A percentile compares a stretch with the other conserved stretches of the same genome.
Conservation (phyloP, 1,140 invertebrate species). For the Scaptodrosophila lebanonensis region DNA sequence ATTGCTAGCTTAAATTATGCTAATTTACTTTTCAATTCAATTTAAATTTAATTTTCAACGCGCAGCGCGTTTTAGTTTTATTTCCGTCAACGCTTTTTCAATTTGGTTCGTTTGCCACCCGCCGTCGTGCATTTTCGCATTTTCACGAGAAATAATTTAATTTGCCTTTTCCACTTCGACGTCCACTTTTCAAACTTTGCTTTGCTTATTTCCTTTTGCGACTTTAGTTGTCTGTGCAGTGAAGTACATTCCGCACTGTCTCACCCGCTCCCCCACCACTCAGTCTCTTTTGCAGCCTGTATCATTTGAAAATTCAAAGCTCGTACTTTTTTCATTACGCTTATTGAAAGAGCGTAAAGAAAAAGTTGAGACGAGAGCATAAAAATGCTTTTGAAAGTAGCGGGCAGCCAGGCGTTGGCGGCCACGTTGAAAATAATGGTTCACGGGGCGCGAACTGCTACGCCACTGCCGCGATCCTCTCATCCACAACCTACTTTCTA, state of each 20-base stretch:
- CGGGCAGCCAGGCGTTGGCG: slow-evolving; percentile 32
- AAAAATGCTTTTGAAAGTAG: slow-evolving; percentile 56
- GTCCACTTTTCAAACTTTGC: slow-evolving; percentile 67
- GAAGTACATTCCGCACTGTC: not conserved
- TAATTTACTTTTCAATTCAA: slow-evolving; percentile 74
- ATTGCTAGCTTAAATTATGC: slow-evolving; percentile 58
- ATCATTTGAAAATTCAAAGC: slow-evolving; percentile 64
- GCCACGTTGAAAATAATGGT: slow-evolving; percentile 42
- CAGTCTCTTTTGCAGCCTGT: slow-evolving; percentile 21
- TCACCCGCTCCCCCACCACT: not conserved
- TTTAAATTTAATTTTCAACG: slow-evolving; percentile 72
- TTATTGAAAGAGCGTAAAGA: slow-evolving; percentile 48
- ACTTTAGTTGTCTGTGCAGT: slow-evolving; percentile 44
- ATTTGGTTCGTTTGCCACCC: slow-evolving; percentile 19
- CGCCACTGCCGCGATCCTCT: not conserved
- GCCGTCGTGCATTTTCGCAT: slow-evolving; percentile 17
- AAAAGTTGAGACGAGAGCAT: slow-evolving; percentile 41
- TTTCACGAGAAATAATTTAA: slow-evolving; percentile 69
- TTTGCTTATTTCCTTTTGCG: slow-evolving; percentile 48
- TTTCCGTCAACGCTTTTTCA: slow-evolving; percentile 59
- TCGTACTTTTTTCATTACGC: slow-evolving; percentile 61
- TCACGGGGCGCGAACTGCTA: slow-evolving; percentile 42
- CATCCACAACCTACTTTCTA: not conserved
- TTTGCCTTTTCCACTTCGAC: slow-evolving; percentile 68
- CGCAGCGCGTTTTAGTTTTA: slow-evolving; percentile 61